phyloP scores from a whole-genome alignment of 2,888 invertebrate genomes.

The Clepsis dumicolana region DNA sequence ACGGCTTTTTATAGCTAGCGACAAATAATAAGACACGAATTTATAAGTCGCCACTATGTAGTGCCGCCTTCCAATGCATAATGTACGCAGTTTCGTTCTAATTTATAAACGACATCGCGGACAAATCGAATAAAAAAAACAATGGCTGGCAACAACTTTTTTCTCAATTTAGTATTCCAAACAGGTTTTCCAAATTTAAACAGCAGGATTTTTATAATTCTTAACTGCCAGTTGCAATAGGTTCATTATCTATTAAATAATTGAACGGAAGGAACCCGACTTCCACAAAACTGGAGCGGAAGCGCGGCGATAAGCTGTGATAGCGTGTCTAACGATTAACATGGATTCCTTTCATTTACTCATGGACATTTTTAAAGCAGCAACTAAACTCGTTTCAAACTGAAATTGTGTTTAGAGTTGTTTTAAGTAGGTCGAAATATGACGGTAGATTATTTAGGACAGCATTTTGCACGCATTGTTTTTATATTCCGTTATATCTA shows the following conservation, averaged over 20 bases:
- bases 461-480: neutral
- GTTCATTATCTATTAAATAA: slow-evolving; percentile 18
- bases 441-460: neutral
- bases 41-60: too few relatives aligned
- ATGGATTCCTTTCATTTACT: slow-evolving; percentile 30
- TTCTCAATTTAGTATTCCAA: neutral
- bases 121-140: neutral
- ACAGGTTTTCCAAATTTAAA: neutral
- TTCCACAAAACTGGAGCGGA: slow-evolving; percentile 25
- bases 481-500: neutral
- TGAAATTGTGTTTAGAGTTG: slow-evolving; percentile 6
- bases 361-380: slow-evolving; percentile 18
- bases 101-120: too few relatives aligned
- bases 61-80: too few relatives aligned
- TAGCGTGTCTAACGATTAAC: slow-evolving; percentile 29
- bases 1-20: neutral
- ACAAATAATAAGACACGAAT: too few relatives aligned
- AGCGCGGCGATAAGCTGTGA: slow-evolving; percentile 34
- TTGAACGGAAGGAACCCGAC: slow-evolving; percentile 25
- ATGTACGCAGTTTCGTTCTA: too few relatives aligned
- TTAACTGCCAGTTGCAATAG: slow-evolving; percentile 6
- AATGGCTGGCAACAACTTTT: neutral
- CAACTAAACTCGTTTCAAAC: slow-evolving; percentile 17
- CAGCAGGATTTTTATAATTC: neutral
- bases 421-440: slow-evolving; percentile 2